Base-by-base conservation (phyloP, 2,888 invertebrate species). In the Erannis defoliaria region DNA sequence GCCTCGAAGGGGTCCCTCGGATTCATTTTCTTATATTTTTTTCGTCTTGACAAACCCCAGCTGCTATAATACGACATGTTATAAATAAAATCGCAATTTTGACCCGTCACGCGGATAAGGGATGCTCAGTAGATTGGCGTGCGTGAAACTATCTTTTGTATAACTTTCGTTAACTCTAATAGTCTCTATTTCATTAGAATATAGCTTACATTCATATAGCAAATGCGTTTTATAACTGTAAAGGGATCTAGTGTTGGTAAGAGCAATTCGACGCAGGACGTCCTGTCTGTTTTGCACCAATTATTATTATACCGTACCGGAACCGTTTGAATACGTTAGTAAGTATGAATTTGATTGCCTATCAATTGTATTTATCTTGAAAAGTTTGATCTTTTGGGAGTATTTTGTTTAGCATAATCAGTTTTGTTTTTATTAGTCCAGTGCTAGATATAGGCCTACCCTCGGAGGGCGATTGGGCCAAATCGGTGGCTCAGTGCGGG, bases 41-140 rank as follows among this genome's bases (percentile, higher is more conserved):
- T 88, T 80, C 86, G 78, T 86, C 89, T 89, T 90, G 87, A 88
- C 90, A 88, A 86, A 83, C 91, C 90, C 92, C 92, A 92, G 91
- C 90, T 92, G 92, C 82, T 86, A 80, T 85, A 85, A 82, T 84
- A 86, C 83, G 82, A 86, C 85, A 89, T 87, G 91, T 90, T 90
- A 90, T 91, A 91, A 92, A 93, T 92, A 92, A 91, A 90, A 90
- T 92, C 84, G 91, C 90, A 86, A 91, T 90, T 92, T 86, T 90
- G 91, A 91, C 90, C 91, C 89, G 90, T 90, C 90, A 89, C 85
- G 85, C 85, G 85, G 79, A 81, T 85, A 84, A 89, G 86, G 88
- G 88, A 87, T 86, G 83, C 79, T 81, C 83, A 73, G 71, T 76
- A 82, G 82, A 86, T 86, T 80, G 82, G 78, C 78, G 70, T 72